Evolutionary conservation across 2,888 invertebrate genomes (phyloP).

Genomic region (Oligia strigilis): DNA sequence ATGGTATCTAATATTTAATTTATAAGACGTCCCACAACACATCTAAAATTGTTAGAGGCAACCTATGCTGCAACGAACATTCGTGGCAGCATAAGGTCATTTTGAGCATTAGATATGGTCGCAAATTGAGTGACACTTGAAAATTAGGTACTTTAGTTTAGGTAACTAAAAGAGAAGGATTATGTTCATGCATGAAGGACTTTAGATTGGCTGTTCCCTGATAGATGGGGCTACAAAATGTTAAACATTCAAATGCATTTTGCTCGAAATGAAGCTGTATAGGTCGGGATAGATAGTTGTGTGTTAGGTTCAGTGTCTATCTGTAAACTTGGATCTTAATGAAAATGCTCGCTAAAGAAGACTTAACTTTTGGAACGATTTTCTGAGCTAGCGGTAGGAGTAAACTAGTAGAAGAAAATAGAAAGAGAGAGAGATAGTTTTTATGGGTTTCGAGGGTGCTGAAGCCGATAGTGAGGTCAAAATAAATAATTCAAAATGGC

Average conservation of each 20-base stretch:
- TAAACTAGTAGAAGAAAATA: too few relatives aligned
- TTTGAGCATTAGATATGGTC: too few relatives aligned
- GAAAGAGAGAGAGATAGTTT: too few relatives aligned
- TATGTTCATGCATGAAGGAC: constrained; percentile 9
- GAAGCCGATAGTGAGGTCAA: too few relatives aligned
- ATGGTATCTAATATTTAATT: not conserved
- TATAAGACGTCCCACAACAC: too few relatives aligned
- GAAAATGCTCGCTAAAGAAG: not conserved
- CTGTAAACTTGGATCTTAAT: not conserved
- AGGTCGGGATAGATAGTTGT: not conserved
- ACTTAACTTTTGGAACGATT: not conserved
- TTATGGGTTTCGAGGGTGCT: too few relatives aligned
- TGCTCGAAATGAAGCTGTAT: not conserved
- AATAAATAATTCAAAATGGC: too few relatives aligned
- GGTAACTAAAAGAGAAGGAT: not conserved
- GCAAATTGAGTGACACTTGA: constrained; percentile 4
- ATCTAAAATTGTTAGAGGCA: not conserved
- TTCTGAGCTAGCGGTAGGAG: too few relatives aligned
- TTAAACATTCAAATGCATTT: constrained; percentile 7
- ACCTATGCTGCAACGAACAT: not conserved
- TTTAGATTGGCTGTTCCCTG: constrained; percentile 7
- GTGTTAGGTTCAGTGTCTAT: not conserved
- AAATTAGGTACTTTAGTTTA: constrained; percentile 15
- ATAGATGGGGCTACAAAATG: not conserved
- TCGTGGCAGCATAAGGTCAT: not conserved